Evolutionary conservation across 2,113 vertebrate species (phyloP).

Genomic region (Perognathus longimembris): DNA sequence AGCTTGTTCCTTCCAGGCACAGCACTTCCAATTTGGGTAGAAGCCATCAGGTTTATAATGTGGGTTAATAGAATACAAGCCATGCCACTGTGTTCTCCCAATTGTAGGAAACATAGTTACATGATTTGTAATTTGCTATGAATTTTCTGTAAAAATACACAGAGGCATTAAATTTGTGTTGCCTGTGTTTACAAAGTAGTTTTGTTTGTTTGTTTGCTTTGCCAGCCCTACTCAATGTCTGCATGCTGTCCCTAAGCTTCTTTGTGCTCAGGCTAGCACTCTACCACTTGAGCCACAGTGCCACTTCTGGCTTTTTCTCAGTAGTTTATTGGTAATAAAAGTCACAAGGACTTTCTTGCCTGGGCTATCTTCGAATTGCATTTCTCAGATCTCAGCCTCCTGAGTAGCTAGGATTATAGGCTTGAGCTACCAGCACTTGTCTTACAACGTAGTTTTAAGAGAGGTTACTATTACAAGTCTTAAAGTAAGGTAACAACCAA

Average conservation of each 20-base stretch:
- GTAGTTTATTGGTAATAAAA: too few species aligned
- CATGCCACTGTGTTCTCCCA: neutral
- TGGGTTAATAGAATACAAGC: constrained; percentile 38
- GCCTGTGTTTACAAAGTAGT: neutral
- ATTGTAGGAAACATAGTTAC: neutral
- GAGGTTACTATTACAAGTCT: neutral
- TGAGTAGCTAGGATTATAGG: too few species aligned
- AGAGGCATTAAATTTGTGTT: neutral
- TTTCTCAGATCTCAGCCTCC: too few species aligned
- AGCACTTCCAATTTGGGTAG: neutral
- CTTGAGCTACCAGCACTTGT: too few species aligned
- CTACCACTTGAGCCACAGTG: too few species aligned
- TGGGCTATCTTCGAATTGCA: too few species aligned
- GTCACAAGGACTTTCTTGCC: too few species aligned
- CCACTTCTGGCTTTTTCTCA: too few species aligned
- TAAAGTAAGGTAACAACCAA: neutral
- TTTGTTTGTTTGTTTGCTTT: neutral
- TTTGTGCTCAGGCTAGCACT: too few species aligned
- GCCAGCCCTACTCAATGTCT: too few species aligned
- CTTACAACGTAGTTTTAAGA: neutral
- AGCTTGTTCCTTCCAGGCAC: neutral
- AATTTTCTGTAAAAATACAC: neutral
- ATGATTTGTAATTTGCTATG: neutral
- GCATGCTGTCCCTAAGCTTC: too few species aligned
- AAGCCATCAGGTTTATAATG: constrained; percentile 39